Evolutionary conservation across 2,113 vertebrate species (phyloP).

Genomic region (Phyllostomus discolor): DNA sequence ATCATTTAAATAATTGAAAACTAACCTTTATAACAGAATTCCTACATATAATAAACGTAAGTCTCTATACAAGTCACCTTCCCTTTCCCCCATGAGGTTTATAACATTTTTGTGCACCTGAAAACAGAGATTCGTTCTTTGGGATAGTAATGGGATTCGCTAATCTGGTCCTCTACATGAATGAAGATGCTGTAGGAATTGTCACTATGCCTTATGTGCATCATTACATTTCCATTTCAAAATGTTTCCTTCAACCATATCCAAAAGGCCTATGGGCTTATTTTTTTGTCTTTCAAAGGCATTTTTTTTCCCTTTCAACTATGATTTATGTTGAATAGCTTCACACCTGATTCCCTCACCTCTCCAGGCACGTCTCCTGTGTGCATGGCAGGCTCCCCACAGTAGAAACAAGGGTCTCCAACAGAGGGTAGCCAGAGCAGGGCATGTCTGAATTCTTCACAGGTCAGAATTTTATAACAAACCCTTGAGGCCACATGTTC

Average conservation of each 20-base stretch:
- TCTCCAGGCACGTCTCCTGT: background rate
- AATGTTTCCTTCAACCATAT: background rate
- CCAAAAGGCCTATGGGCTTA: background rate
- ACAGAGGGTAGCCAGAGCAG: background rate
- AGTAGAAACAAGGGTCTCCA: background rate
- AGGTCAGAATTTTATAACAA: background rate
- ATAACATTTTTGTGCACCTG: background rate
- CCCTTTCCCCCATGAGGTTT: background rate
- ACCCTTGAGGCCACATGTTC: background rate
- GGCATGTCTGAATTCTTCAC: background rate
- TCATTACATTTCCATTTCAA: background rate
- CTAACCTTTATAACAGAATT: background rate
- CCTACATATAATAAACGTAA: background rate
- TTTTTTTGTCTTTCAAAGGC: background rate
- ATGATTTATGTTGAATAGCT: background rate
- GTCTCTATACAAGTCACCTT: background rate
- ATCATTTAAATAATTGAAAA: conserved; percentile 15
- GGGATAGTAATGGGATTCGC: background rate
- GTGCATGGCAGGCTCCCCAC: background rate
- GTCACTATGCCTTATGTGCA: background rate
- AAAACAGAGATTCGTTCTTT: background rate
- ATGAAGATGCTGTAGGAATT: background rate
- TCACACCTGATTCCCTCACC: background rate
- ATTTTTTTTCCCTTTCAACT: background rate
- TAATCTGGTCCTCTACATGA: background rate